Conservation (phyloP, 2,113 vertebrate genomes). For the Dissostichus mawsoni region DNA sequence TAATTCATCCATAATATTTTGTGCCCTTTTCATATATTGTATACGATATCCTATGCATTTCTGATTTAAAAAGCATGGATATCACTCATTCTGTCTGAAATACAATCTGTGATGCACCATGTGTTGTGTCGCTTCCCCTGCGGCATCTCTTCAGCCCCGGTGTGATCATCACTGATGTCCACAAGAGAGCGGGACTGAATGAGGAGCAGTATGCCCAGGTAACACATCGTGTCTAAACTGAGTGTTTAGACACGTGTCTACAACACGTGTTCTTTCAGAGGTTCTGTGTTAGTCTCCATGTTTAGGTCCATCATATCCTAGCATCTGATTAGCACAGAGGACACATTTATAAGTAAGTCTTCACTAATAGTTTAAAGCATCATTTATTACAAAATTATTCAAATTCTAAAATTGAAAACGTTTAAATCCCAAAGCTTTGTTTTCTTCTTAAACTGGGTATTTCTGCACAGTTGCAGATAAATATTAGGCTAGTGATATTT, state of each 20-base stretch:
- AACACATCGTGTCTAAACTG: not conserved
- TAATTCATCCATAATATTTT: not conserved
- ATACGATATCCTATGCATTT: not conserved
- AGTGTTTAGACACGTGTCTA: not conserved
- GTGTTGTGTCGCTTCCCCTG: not conserved
- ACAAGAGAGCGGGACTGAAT: slow-evolving; percentile 84
- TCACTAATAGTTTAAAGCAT: no score
- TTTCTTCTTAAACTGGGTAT: no score
- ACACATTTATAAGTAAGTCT: not conserved
- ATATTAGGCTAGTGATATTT: no score
- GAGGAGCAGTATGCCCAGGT: slow-evolving; percentile 85
- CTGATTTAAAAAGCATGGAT: not conserved
- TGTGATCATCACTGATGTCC: slow-evolving; percentile 86
- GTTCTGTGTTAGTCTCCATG: not conserved
- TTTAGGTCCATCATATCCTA: not conserved
- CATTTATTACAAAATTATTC: no score
- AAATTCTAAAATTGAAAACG: no score
- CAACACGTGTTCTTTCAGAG: not conserved
- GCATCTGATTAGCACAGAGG: not conserved
- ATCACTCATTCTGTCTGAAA: not conserved
- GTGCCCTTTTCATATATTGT: not conserved
- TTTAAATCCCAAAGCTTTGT: no score
- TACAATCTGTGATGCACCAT: not conserved
- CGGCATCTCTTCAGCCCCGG: slow-evolving; percentile 76
- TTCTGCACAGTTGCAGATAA: no score